phyloP scores from a whole-genome alignment of 2,797 vertebrate genomes.

The Cossypha niveicapilla region DNA sequence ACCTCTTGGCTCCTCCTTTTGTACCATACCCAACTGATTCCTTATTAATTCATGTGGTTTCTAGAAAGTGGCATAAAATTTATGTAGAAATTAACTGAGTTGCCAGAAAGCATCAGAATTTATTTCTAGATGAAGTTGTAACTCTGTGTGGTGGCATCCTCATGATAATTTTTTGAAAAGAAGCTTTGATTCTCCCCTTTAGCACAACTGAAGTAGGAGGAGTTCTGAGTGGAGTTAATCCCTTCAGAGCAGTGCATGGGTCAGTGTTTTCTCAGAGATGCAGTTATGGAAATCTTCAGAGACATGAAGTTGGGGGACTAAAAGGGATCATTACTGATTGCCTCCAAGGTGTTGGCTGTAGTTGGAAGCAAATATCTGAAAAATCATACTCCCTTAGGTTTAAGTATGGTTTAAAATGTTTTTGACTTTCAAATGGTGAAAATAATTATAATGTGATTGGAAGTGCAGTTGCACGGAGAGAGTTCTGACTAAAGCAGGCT shows the following conservation, averaged over 20 bases:
- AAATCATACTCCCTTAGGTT: not conserved
- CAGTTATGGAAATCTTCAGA: not conserved
- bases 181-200: not conserved
- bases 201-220: not conserved
- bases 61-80: not conserved
- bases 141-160: not conserved
- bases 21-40: not conserved
- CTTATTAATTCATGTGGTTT: not conserved
- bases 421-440: not conserved
- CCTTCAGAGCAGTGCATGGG: not conserved
- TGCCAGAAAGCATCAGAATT: not conserved
- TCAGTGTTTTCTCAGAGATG: not conserved
- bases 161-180: not conserved
- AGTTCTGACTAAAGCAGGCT: not conserved
- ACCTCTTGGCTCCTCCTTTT: not conserved
- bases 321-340: not conserved
- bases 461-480: fast-evolving
- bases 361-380: not conserved
- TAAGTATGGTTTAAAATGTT: not conserved
- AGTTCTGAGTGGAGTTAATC: not conserved
- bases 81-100: not conserved
- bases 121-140: not conserved
- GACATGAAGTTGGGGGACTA: not conserved
- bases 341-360: not conserved
- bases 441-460: not conserved